A percentile compares a stretch with the other conserved stretches of the same genome.
These are phyloP conservation scores for Thysanoteuthis rhombus DNA, from an alignment of 2,888 invertebrate species.

Conservation along the genomic window DNA sequence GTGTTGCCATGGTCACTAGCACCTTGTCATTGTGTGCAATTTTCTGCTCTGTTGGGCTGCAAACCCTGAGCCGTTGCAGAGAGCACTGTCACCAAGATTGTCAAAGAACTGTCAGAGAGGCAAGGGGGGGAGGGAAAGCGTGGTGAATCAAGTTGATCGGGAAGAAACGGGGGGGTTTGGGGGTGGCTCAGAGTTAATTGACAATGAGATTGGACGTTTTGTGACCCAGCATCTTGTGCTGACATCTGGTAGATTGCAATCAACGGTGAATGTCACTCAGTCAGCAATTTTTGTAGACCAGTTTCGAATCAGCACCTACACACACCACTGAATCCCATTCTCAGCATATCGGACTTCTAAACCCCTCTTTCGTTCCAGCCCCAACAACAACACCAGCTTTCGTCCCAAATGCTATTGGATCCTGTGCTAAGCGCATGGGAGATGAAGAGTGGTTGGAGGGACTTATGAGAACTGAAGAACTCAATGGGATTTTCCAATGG, in stretches of 20 bases:
- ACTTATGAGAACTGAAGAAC: background rate
- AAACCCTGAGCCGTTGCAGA: background rate
- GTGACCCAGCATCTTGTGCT: background rate
- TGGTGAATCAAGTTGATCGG: background rate
- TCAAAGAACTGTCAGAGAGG: background rate
- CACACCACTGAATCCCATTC: background rate
- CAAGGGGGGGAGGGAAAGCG: background rate
- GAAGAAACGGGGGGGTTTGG: background rate
- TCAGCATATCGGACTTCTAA: background rate
- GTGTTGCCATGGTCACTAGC: constrained; percentile 19
- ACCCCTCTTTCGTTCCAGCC: background rate
- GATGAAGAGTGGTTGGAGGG: background rate
- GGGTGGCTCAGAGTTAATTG: background rate
- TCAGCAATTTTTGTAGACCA: background rate
- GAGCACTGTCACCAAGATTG: constrained; percentile 12
- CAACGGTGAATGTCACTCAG: background rate
- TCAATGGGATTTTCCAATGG: background rate
- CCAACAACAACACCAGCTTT: background rate
- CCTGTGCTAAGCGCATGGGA: background rate
- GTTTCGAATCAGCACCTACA: background rate
- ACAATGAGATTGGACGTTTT: constrained; percentile 12
- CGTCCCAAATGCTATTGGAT: background rate
- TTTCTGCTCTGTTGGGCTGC: constrained; percentile 29
- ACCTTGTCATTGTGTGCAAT: constrained; percentile 21
- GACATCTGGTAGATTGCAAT: constrained; percentile 12